Evolutionary conservation across 92 coral and sea anemone genomes (phyloP), one percentile per base, ranked within the genome.

Genomic region (Paragorgia papillata): DNA sequence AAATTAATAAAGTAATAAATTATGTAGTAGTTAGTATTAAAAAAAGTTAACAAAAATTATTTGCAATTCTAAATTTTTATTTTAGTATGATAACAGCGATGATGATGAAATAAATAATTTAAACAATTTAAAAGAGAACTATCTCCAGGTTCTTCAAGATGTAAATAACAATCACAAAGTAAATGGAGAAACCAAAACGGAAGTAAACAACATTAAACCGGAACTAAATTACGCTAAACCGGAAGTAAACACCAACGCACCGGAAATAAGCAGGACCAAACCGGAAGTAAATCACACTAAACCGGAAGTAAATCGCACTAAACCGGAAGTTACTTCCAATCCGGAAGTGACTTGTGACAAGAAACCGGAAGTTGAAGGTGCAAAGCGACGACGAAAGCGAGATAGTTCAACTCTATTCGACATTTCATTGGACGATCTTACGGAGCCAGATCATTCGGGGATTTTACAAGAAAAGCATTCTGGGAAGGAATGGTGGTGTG

Each of bases 401-500:
- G 99, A 95, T 76, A 95, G 99, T 71, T 96, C 99, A 44, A 93
- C 92, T 0, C 75, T 95, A 30, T 95, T 95, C 57, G 99, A 95
- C 62, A 95, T 95, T 62, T 75, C 97, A 9, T 85, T 95, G 25
- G 89, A 88, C 44, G 99, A 95, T 53, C 75, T 95, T 9, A 87
- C 90, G 20, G 93, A 89, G 66, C 91, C 96, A 20, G 99, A 95
- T 62, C 81, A 89, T 64, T 91, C 99, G 0, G 97, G 99, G n/a
- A 41, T 85, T 75, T 86, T 95, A 17, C 74, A 66, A 43, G 99
- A 95, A 49, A 95, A 95, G 63, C 97, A 95, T 81, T 86, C 97
- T 55, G 90, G 86, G 46, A 91, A 95, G 53, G 64, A 91, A 31
- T 95, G 99, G 99, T 95, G 91, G 95, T 95, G 99, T 59, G 94